A percentile compares a stretch with the other conserved stretches of the same genome.
Evolutionary conservation across 2,113 vertebrate species (phyloP).

Genomic region (Xenopus borealis): DNA sequence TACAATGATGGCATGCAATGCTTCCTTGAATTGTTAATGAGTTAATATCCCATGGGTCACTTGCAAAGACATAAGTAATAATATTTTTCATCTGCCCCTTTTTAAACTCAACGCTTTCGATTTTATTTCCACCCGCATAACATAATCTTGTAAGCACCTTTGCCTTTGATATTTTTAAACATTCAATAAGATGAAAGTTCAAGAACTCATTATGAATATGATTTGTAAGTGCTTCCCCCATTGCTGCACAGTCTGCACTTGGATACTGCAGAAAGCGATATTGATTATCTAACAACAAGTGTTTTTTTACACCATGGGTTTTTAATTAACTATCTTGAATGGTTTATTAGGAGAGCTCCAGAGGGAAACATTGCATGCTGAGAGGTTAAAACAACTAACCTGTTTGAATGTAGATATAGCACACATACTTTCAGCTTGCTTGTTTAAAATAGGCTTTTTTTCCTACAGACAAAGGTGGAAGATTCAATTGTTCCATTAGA

Average conservation of each 20-base stretch:
- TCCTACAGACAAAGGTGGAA: too few relatives aligned
- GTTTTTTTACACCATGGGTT: slow-evolving; percentile 7
- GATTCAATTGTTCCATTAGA: too few relatives aligned
- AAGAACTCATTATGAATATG: slow-evolving; percentile 24
- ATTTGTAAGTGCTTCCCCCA: slow-evolving; percentile 18
- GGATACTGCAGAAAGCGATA: slow-evolving; percentile 22
- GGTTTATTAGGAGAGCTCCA: slow-evolving; percentile 6
- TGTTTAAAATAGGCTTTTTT: too few relatives aligned
- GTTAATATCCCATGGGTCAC: too few relatives aligned
- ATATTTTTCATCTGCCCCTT: too few relatives aligned
- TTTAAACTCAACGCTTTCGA: too few relatives aligned
- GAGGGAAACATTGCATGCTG: slow-evolving; percentile 12
- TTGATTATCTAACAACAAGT: slow-evolving; percentile 23
- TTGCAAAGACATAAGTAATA: too few relatives aligned
- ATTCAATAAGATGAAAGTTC: slow-evolving; percentile 24
- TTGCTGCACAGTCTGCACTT: neutral
- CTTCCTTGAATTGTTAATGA: too few relatives aligned
- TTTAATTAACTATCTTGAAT: slow-evolving; percentile 4
- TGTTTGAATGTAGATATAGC: neutral
- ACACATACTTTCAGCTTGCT: too few relatives aligned
- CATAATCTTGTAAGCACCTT: neutral
- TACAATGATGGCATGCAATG: too few relatives aligned
- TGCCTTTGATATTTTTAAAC: slow-evolving; percentile 33
- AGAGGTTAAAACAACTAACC: slow-evolving; percentile 27
- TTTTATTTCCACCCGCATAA: too few relatives aligned